Percentiles rank a stretch among this genome's conserved stretches.
Conservation (phyloP, 2,797 vertebrate genomes). For the Intellagama lesueurii region DNA sequence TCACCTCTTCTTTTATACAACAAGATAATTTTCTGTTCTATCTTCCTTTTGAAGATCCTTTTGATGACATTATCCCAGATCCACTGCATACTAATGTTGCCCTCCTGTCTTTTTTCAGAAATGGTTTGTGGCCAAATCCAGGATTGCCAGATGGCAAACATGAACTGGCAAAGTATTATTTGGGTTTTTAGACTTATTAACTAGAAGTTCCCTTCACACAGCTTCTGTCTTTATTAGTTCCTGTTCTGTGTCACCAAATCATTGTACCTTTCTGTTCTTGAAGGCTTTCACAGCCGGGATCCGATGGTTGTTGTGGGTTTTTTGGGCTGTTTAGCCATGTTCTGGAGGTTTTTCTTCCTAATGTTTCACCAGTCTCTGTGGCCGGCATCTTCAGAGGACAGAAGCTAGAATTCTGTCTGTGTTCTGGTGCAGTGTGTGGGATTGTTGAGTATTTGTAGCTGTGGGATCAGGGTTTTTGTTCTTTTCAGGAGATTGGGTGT, state of each 20-base stretch:
- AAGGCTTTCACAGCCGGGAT: no score
- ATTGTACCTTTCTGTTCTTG: not conserved
- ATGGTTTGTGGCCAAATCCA: no score
- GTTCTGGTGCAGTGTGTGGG: no score
- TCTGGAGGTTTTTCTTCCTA: no score
- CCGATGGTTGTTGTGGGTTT: no score
- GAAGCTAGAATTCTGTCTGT: no score
- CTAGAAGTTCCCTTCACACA: not conserved
- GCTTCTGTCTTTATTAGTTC: not conserved
- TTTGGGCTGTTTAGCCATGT: no score
- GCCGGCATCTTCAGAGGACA: no score
- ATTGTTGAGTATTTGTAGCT: no score
- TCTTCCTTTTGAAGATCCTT: not conserved
- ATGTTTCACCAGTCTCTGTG: no score
- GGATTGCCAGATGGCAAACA: not conserved
- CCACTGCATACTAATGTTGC: not conserved
- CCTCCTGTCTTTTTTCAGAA: not conserved
- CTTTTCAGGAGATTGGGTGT: no score
- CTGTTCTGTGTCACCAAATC: not conserved
- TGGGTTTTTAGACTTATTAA: not conserved
- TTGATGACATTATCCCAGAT: not conserved
- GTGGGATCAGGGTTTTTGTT: no score
- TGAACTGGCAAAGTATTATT: not conserved
- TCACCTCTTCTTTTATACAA: not conserved
- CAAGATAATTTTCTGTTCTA: not conserved